Percentiles rank a stretch among this genome's conserved stretches.
Conservation (phyloP, 2,113 vertebrate species). For the Pelmatolapia mariae region DNA sequence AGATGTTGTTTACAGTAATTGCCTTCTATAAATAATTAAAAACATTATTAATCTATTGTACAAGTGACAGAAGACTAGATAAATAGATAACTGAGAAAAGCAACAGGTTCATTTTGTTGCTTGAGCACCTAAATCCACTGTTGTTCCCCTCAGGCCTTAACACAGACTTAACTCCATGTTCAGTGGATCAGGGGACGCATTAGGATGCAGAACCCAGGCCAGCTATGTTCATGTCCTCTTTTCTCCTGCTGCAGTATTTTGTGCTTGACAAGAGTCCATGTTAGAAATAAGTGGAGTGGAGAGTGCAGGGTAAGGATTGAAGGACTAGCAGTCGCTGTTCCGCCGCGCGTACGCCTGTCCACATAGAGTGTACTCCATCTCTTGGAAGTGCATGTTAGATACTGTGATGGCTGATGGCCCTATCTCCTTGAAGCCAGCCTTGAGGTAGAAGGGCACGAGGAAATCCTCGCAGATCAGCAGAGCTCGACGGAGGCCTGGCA, state of each 20-base stretch:
- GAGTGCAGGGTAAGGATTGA: neutral
- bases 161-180: neutral
- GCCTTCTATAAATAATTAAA: neutral
- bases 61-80: neutral
- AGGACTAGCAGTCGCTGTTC: constrained; percentile 68
- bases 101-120: neutral
- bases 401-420: constrained; percentile 66
- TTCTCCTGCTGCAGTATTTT: neutral
- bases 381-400: constrained; percentile 64
- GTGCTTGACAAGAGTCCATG: constrained; percentile 10
- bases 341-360: constrained; percentile 66
- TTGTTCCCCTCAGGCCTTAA: neutral
- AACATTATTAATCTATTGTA: neutral
- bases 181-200: neutral
- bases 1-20: neutral
- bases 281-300: neutral
- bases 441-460: constrained; percentile 73
- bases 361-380: constrained; percentile 71
- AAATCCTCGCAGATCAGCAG: constrained; percentile 76
- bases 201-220: neutral
- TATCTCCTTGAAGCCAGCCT: constrained; percentile 74
- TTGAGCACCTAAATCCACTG: neutral
- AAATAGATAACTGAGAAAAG: neutral
- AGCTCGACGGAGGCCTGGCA: constrained; percentile 61
- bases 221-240: neutral